phyloP scores from a whole-genome alignment of 2,113 vertebrate species.

The Anas platyrhynchos region DNA sequence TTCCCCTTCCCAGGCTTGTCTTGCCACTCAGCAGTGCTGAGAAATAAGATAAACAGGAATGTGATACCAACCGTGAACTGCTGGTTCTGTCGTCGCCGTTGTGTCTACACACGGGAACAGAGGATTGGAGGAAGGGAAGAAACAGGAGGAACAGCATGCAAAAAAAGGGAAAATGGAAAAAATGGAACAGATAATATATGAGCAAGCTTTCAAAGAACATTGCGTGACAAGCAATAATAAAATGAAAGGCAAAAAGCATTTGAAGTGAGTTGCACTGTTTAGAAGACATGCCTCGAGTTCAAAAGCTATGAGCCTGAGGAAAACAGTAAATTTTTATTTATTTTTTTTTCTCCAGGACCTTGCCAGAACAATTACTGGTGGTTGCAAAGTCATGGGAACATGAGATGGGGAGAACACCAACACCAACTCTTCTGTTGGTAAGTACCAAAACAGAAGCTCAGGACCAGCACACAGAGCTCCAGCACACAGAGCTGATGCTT shows the following conservation, averaged over 20 bases:
- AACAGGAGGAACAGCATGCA: conserved; percentile 89
- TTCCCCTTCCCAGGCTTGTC: conserved; percentile 79
- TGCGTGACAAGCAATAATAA: conserved; percentile 86
- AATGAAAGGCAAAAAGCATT: conserved; percentile 87
- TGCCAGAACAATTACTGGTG: conserved; percentile 62
- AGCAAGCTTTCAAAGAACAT: conserved; percentile 87
- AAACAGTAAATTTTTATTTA: conserved; percentile 70
- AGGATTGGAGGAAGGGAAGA: conserved; percentile 88
- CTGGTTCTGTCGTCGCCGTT: conserved; percentile 86
- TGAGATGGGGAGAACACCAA: conserved; percentile 70
- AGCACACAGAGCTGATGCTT: neutral
- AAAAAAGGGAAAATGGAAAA: conserved; percentile 89
- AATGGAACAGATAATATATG: conserved; percentile 91
- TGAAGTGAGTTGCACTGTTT: conserved; percentile 88
- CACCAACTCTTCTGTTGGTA: conserved; percentile 29
- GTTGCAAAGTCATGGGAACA: conserved; percentile 67
- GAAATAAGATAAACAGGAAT: conserved; percentile 84
- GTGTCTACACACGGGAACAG: conserved; percentile 89
- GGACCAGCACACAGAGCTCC: conserved; percentile 21
- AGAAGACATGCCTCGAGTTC: conserved; percentile 83
- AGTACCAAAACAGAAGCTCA: conserved; percentile 66
- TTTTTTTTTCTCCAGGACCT: conserved; percentile 67
- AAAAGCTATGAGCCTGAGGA: conserved; percentile 81
- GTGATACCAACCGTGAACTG: conserved; percentile 90
- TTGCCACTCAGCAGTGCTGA: conserved; percentile 81